phyloP scores from a whole-genome alignment of 2,888 invertebrate genomes.

The Azorinus chamasolen region DNA sequence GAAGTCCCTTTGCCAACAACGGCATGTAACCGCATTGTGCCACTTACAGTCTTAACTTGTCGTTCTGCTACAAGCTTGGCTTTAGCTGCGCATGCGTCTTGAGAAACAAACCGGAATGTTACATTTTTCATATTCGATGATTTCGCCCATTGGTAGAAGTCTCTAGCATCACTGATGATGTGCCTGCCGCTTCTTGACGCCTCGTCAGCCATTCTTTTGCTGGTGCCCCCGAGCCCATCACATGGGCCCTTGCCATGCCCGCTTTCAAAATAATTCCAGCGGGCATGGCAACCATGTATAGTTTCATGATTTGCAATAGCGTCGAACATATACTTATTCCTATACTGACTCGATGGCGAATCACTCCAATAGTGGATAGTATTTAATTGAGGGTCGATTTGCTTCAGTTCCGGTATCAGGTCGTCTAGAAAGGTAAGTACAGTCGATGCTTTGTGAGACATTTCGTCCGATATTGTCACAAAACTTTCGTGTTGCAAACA shows the following conservation, averaged over 20 bases:
- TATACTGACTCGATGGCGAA: constrained; percentile 60
- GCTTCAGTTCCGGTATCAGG: constrained; percentile 43
- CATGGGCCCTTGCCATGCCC: constrained; percentile 55
- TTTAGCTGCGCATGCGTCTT: constrained; percentile 3
- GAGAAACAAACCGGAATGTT: constrained; percentile 24
- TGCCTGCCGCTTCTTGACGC: constrained; percentile 21
- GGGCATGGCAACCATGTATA: constrained; percentile 17
- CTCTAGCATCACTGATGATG: constrained; percentile 34
- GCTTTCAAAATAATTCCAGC: constrained; percentile 58
- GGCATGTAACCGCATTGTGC: constrained; percentile 26
- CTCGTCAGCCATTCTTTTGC: constrained; percentile 49
- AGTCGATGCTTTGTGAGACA: constrained; percentile 50
- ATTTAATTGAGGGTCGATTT: constrained; percentile 23
- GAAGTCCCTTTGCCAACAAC: constrained; percentile 9
- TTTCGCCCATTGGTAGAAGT: constrained; percentile 38
- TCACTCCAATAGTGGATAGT: constrained; percentile 62
- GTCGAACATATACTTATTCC: constrained; percentile 61
- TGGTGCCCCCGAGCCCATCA: constrained; percentile 49
- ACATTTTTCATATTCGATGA: constrained; percentile 34
- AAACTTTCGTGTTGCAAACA: constrained; percentile 51
- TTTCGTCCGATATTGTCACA: constrained; percentile 57
- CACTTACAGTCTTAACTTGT: constrained; percentile 16
- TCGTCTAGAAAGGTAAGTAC: constrained; percentile 58
- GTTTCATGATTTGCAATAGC: constrained; percentile 34
- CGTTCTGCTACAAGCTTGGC: neutral